A percentile compares a stretch with the other conserved stretches of the same genome.
These are phyloP conservation scores for Hippoglossus stenolepis DNA, from an alignment of 2,113 vertebrate genomes.

Conservation along the genomic window DNA sequence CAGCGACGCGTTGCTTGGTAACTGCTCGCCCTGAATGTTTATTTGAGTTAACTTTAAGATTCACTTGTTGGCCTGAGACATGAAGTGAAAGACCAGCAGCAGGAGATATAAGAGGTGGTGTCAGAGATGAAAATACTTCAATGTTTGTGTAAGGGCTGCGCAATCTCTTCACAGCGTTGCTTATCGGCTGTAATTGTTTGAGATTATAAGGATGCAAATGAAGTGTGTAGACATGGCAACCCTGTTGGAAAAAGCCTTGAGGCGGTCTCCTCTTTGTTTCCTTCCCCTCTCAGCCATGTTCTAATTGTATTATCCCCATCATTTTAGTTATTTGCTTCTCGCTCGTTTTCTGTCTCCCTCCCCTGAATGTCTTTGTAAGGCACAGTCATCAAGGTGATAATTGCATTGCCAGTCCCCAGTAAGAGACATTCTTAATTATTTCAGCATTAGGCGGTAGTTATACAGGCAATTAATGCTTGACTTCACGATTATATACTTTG, in stretches of 20 bases:
- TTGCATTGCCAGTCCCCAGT: constrained; percentile 76
- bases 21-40: constrained; percentile 39
- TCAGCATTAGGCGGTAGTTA: constrained; percentile 77
- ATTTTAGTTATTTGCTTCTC: constrained; percentile 75
- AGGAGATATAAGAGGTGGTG: not conserved
- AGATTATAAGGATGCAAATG: constrained; percentile 75
- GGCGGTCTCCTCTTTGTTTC: constrained; percentile 73
- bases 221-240: constrained; percentile 77
- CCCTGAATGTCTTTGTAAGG: constrained; percentile 72
- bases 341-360: constrained; percentile 54
- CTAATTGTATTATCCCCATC: constrained; percentile 77
- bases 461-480: constrained; percentile 80
- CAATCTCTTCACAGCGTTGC: constrained; percentile 40
- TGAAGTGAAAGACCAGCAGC: not conserved
- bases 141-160: constrained; percentile 43
- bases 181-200: constrained; percentile 63
- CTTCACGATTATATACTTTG: constrained; percentile 81
- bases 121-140: constrained; percentile 14
- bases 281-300: constrained; percentile 70
- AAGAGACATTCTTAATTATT: constrained; percentile 82
- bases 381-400: constrained; percentile 79
- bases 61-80: not conserved
- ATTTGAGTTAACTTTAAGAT: constrained; percentile 31
- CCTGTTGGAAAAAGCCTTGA: constrained; percentile 69
- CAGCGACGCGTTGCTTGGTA: constrained; percentile 40